Base-by-base conservation (phyloP, 2,797 vertebrate genomes). In the Fistularia commersonii region DNA sequence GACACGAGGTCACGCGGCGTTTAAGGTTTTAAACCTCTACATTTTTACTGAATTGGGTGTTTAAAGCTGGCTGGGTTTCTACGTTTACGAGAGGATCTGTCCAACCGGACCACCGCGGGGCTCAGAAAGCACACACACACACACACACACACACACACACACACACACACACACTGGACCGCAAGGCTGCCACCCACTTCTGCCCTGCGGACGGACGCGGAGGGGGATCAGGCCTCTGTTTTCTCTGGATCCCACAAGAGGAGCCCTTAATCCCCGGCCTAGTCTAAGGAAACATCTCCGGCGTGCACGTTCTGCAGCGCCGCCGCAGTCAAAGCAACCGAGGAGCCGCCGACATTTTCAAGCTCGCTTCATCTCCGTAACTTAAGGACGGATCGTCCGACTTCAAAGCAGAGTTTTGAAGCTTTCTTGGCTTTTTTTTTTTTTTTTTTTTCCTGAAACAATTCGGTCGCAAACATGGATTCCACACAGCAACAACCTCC, bases 221-320 rank as follows among this genome's bases (percentile, higher is more conserved):
- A 78, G 48, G 36, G 57, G 55, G 84, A 80, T 81, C 82, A 80
- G 63, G 52, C 50, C 70, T 74, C 66, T 84, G 79, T 87, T 90
- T 89, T 83, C 76, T 55, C 69, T 74, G 67, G 79, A 85, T 83
- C 65, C 61, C 68, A 48, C 53, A 58, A 64, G 68, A 76, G 69
- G 78, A 76, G 74, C 66, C 57, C 61, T 81, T 87, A 88, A 90
- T 89, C 86, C 80, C 44, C 0, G 70, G 68, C 79, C 79, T 74
- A 80, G 72, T 67, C 84, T 86, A 78, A 82, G 73, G 74, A 87
- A 90, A 90, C 63, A 87, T 62, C 76, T 69, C 80, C 70, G 13
- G 44, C 73, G 75, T 67, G 79, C 81, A 69, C 66, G 56, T 69
- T 78, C 67, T 66, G 56, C 67, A 58, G 57, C 57, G 62, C 56